Evolutionary conservation across 2,888 invertebrate genomes (phyloP).

Genomic region (Orchesellides sinensis): DNA sequence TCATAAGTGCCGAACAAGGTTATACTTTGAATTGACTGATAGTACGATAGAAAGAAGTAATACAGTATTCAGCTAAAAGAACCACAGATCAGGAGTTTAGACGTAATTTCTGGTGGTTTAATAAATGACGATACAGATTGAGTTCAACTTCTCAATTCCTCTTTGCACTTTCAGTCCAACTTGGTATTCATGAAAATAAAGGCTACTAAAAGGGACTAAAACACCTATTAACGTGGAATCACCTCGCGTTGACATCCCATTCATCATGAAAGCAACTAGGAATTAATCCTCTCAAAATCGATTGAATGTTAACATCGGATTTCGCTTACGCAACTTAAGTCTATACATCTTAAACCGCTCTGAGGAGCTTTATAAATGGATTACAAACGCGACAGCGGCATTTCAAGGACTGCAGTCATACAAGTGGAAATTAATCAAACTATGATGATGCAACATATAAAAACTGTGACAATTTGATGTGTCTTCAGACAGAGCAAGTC

Average conservation of each 20-base stretch:
- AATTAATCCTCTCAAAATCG: background rate
- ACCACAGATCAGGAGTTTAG: slow-evolving; percentile 4
- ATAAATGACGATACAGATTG: slow-evolving; percentile 22
- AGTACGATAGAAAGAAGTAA: background rate
- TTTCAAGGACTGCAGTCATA: slow-evolving; percentile 24
- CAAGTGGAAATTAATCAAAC: slow-evolving; percentile 52
- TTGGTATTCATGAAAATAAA: background rate
- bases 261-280: background rate
- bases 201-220: background rate
- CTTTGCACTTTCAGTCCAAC: background rate
- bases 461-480: background rate
- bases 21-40: slow-evolving; percentile 42
- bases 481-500: too few relatives aligned
- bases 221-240: too few relatives aligned
- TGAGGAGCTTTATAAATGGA: background rate
- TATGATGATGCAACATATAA: slow-evolving; percentile 28
- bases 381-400: background rate
- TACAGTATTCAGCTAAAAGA: slow-evolving; percentile 15
- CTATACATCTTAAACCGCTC: too few relatives aligned
- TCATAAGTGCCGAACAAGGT: slow-evolving; percentile 54
- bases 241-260: background rate
- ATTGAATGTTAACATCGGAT: background rate
- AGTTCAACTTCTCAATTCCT: background rate
- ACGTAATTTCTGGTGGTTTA: background rate
- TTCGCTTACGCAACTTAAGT: background rate